phyloP scores from a whole-genome alignment of 2,797 vertebrate genomes.

The Phataginus tetradactyla region DNA sequence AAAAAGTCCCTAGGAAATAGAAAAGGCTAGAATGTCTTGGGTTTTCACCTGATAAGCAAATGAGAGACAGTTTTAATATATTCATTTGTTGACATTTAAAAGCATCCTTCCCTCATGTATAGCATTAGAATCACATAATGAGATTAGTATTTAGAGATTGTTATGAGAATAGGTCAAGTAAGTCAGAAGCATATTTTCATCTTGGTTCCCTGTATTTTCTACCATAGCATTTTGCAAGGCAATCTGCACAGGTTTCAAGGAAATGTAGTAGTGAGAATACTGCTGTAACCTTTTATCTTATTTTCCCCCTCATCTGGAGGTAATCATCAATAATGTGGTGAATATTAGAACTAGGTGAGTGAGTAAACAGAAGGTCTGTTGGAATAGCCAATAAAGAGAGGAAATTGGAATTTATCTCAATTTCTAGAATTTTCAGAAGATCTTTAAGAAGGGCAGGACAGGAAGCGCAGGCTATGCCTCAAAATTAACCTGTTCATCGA shows the following conservation, averaged over 20 bases:
- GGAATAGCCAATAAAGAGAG: not conserved
- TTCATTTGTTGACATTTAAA: not conserved
- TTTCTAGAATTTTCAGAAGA: not conserved
- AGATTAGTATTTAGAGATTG: constrained; percentile 42
- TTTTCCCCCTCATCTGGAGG: not conserved
- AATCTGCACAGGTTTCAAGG: not conserved
- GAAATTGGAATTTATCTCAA: not conserved
- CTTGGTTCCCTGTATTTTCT: not conserved
- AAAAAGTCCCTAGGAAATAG: not conserved
- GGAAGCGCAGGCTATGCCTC: not conserved
- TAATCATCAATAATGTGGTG: not conserved
- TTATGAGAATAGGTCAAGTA: constrained; percentile 9
- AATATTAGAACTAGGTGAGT: not conserved
- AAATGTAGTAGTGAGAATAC: not conserved
- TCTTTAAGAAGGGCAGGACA: not conserved
- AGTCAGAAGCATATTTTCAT: constrained; percentile 40
- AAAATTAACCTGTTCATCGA: not conserved
- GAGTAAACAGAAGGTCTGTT: not conserved
- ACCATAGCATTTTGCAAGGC: not conserved
- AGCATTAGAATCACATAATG: constrained; percentile 39
- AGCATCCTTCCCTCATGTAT: not conserved
- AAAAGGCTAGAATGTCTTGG: not conserved
- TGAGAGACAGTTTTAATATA: constrained; percentile 15
- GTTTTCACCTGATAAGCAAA: not conserved
- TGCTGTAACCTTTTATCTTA: not conserved